Evolutionary conservation across 2,888 invertebrate genomes (phyloP).

Genomic region (Cephonodes hylas): DNA sequence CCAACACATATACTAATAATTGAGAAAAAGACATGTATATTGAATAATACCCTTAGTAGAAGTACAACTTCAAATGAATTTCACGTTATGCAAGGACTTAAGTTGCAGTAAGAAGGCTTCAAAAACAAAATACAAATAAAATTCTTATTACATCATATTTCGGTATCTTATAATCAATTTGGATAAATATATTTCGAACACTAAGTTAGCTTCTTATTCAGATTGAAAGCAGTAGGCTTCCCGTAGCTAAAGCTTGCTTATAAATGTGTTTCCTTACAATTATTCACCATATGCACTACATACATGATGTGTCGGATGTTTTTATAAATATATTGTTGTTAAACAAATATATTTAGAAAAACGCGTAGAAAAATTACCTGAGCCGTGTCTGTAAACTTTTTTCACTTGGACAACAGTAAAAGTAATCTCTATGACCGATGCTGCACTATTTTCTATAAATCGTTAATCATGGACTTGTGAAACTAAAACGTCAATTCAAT

Average conservation of each 20-base stretch:
- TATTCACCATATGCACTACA: conserved; percentile 2
- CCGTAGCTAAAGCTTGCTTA: neutral
- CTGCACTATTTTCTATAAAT: neutral
- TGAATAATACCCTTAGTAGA: neutral
- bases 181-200: neutral
- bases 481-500: conserved; percentile 2
- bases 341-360: neutral
- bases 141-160: neutral
- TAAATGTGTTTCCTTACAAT: neutral
- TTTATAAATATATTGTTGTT: neutral
- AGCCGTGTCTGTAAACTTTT: neutral
- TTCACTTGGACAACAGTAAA: neutral
- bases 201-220: neutral
- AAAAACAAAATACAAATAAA: neutral
- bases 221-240: neutral
- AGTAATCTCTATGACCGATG: neutral
- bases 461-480: neutral
- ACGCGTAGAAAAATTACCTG: neutral
- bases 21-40: neutral
- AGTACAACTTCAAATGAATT: neutral
- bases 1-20: too few species aligned
- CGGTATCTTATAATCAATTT: neutral
- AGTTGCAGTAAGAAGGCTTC: neutral
- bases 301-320: neutral
- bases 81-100: neutral